These are phyloP conservation scores for Cervus canadensis DNA, from an alignment of 2,113 vertebrate species.

Conservation along the genomic window DNA sequence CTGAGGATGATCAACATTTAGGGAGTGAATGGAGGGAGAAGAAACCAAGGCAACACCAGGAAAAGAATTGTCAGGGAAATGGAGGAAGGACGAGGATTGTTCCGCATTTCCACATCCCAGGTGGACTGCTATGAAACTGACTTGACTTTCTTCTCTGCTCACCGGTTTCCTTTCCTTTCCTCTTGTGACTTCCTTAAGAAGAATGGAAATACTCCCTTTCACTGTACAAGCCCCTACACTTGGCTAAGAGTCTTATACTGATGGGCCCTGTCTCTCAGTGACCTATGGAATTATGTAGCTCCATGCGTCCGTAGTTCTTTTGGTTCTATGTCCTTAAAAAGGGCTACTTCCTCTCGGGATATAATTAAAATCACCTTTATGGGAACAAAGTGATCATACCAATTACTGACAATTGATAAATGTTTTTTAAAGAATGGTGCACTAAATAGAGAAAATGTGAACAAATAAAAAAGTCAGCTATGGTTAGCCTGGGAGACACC, in stretches of 20 bases:
- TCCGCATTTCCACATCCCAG: too few species aligned
- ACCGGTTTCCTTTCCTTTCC: neutral
- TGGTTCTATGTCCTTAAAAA: neutral
- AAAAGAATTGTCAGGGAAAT: neutral
- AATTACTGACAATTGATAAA: neutral
- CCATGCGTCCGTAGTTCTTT: neutral
- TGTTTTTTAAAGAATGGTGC: neutral
- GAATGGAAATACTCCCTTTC: neutral
- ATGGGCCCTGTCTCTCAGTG: neutral
- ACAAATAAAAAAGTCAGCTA: neutral
- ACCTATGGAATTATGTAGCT: neutral
- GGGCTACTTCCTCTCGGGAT: neutral
- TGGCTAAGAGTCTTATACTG: neutral
- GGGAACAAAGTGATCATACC: neutral
- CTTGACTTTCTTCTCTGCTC: neutral
- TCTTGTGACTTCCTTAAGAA: neutral
- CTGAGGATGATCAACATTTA: neutral
- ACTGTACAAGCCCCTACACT: too few species aligned
- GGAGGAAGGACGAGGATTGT: neutral
- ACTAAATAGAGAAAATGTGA: neutral
- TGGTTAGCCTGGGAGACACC: neutral
- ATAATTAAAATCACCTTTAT: neutral
- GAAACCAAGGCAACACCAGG: neutral
- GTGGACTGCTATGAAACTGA: neutral
- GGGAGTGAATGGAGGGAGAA: neutral